phyloP scores from a whole-genome alignment of 2,797 vertebrate species.

The Naso thynnoides region DNA sequence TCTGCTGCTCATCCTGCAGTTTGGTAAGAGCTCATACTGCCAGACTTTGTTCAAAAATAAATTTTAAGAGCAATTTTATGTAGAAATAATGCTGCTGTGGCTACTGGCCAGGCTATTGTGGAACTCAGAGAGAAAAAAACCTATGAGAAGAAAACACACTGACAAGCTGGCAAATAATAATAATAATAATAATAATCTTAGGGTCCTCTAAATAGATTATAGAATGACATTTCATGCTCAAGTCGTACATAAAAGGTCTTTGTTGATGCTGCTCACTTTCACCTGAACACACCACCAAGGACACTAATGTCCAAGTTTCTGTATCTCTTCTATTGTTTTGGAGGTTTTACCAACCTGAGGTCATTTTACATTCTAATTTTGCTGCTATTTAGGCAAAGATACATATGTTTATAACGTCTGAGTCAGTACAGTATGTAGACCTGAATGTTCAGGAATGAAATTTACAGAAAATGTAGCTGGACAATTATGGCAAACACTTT shows the following conservation, averaged over 20 bases:
- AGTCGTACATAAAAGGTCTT: too few species aligned
- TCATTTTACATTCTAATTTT: too few species aligned
- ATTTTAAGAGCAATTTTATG: not conserved
- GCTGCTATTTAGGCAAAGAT: too few species aligned
- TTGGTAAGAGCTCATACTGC: constrained; percentile 81
- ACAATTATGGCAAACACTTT: not conserved
- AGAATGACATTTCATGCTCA: too few species aligned
- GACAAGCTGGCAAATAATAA: too few species aligned
- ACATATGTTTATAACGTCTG: not conserved
- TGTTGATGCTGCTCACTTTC: too few species aligned
- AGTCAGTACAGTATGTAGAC: not conserved
- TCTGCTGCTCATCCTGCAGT: constrained; percentile 62
- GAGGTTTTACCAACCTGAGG: too few species aligned
- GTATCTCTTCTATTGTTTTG: too few species aligned
- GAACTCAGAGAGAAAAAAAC: not conserved
- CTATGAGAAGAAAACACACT: too few species aligned
- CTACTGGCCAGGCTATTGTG: not conserved
- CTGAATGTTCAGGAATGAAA: not conserved
- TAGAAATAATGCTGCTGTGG: not conserved
- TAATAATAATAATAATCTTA: not conserved
- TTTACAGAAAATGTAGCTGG: not conserved
- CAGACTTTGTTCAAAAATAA: too few species aligned
- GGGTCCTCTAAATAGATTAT: not conserved
- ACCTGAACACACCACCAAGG: too few species aligned
- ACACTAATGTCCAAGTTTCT: too few species aligned